Percentiles rank a stretch among this genome's conserved stretches.
Evolutionary conservation across 2,113 vertebrate genomes (phyloP).

Genomic region (Phocoena phocoena): DNA sequence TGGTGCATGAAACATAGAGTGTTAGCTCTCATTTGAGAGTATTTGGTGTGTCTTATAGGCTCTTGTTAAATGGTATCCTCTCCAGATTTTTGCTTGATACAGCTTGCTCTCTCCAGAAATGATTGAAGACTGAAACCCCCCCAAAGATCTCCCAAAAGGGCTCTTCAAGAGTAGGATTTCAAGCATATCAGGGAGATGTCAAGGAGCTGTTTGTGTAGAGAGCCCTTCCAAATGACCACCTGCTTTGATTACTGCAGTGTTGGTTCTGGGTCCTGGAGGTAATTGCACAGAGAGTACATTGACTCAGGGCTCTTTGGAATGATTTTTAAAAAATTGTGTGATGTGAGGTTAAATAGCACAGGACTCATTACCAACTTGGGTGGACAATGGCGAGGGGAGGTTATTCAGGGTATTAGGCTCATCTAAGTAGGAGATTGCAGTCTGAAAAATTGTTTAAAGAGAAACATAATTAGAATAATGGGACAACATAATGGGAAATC

Average conservation of each 20-base stretch:
- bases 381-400: constrained; percentile 9
- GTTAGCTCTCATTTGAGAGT: not conserved
- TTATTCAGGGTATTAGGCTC: constrained; percentile 45
- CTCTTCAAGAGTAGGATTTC: not conserved
- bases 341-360: constrained; percentile 53
- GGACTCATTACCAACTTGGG: constrained; percentile 53
- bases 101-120: constrained; percentile 31
- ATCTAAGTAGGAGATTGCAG: constrained; percentile 66
- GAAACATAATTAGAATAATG: constrained; percentile 79
- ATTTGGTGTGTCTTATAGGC: not conserved
- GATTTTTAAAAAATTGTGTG: constrained; percentile 1
- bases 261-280: constrained; percentile 11
- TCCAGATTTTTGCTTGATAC: not conserved
- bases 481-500: constrained; percentile 75
- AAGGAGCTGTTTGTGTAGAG: constrained; percentile 41
- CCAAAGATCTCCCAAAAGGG: not conserved
- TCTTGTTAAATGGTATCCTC: not conserved
- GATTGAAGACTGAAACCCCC: not conserved
- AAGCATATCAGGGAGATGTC: constrained; percentile 36
- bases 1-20: not conserved
- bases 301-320: constrained; percentile 7
- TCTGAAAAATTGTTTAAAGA: constrained; percentile 76
- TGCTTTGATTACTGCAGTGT: constrained; percentile 24
- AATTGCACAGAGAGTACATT: constrained; percentile 57
- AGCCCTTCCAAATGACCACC: constrained; percentile 29